Base-by-base conservation (phyloP, 2,888 invertebrate species). In the Eupithecia exiguata region DNA sequence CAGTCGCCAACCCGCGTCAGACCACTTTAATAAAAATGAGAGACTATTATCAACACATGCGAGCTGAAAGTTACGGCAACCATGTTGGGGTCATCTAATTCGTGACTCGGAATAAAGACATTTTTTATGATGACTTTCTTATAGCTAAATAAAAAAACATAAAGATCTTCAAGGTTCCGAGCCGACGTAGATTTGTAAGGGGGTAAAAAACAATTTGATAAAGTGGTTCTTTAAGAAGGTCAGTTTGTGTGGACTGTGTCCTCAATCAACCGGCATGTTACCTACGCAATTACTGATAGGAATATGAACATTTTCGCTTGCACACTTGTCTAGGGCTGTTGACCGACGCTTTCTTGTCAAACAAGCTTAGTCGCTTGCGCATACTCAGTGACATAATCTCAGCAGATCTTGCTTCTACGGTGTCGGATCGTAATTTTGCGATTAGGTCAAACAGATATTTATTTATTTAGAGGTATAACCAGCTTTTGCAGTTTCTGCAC, bases 261-360 rank as follows among this genome's bases (percentile, higher is more conserved):
- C 9, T 49, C 49, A n/a, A 12, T 21, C 4, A 53, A 53, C 21
- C 21, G 21, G n/a, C 25, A 25, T 25, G 30, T 4, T 3, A 3
- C 25, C 30, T 3, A 3, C 25, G 21, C 25, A 58, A 25, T 58
- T 14, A 53, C 21, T 25, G 9, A 58, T 5, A 58, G 12, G 25
- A n/a, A 21, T 53, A 30, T 30, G 6, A 30, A 25, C 5, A 35
- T 62, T 62, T 16, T 35, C 35, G 16, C 6, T 70, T 38, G 21
- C 38, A 25, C 49, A 4, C 35, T 70, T 70, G 65, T 65, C 70
- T 71, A 69, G 67, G 66, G 62, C 62, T 71, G 69, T 72, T 75
- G 74, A 78, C 81, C 82, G 83, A 76, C 82, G 78, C 78, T 81
- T 77, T 84, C 86, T 83, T 83, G 86, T 84, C 79, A 81, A 86